phyloP scores from a whole-genome alignment of 1,140 invertebrate genomes.

The Schlechtendalia chinensis region DNA sequence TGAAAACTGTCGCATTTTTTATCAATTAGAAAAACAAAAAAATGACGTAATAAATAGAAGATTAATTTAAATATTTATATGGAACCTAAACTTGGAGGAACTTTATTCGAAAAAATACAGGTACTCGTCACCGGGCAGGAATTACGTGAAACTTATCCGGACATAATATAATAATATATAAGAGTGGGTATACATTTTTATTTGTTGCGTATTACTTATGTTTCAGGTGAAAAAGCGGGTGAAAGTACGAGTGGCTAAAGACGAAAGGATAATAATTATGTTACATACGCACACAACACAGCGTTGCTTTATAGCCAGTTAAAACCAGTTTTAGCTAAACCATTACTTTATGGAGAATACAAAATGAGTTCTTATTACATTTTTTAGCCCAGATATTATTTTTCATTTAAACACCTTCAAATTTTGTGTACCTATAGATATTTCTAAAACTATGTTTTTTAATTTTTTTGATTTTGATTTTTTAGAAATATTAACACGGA shows the following conservation, averaged over 20 bases:
- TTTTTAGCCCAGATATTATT: conserved; percentile 25
- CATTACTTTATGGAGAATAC: conserved; percentile 23
- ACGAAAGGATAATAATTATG: conserved; percentile 50
- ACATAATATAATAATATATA: neutral
- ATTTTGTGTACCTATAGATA: too few species aligned
- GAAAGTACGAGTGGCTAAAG: conserved; percentile 47
- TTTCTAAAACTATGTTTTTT: too few species aligned
- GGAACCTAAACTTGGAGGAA: neutral
- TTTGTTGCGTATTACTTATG: conserved; percentile 42
- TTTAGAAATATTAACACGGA: neutral
- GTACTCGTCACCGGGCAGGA: neutral
- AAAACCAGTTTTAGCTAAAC: conserved; percentile 43
- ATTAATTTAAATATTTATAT: too few species aligned
- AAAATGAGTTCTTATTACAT: conserved; percentile 23
- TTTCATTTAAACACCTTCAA: neutral
- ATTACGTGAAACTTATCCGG: neutral
- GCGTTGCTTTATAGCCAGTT: conserved; percentile 18
- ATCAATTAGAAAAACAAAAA: too few species aligned
- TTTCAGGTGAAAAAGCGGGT: conserved; percentile 42
- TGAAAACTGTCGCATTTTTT: too few species aligned
- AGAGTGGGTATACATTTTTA: conserved; percentile 5
- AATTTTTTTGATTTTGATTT: too few species aligned
- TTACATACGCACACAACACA: conserved; percentile 26
- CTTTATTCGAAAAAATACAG: neutral
- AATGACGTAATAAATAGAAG: too few species aligned